Base-by-base conservation (phyloP, 53 echinoderm and acorn worm species). In the Stichopus horrens region DNA sequence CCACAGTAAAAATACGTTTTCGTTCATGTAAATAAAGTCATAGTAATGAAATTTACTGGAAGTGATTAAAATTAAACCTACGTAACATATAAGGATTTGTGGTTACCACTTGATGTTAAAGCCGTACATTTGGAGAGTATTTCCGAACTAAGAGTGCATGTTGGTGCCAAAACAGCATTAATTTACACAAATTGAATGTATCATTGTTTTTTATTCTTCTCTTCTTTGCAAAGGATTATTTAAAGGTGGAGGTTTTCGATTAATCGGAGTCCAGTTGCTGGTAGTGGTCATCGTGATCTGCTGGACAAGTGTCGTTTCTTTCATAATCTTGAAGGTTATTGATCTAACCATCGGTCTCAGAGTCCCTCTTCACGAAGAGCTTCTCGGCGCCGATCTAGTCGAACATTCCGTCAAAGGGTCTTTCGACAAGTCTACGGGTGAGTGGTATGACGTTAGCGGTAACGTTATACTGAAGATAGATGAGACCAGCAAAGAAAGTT, bases 331-430 rank as follows among this genome's bases (percentile, higher is more conserved):
- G 10, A 92, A 92, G 73, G 6, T 94, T 7, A 83, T 95, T 2
- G 92, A 92, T 52, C 4, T 93, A 10, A 91, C 92, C 21, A 90
- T 95, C 13, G 93, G 96, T 8, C 83, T 95, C 7, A 90, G 96
- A 0, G 89, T 95, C 14, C 92, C 92, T 4, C 90, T 93, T 4
- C 96, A 95, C 57, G 96, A 95, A 67, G 96, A 95, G 77, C 90
- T 94, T 5, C 89, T 95, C 0, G 96, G 96, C 2, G 93, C 96
- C 52, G 96, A 95, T 76, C 79, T 93, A 11, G 92, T 93, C 13
- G 92, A 95, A 59, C 96, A 95, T 74, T 92, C 92, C 7, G 75
- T 95, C 20, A 83, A 88, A 51, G 96, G 92, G 4, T 83, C 92
- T 13, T 95, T 90, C 71, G 90, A 92, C 52, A 94, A 92, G 75